phyloP scores from a whole-genome alignment of 1,140 invertebrate genomes.

The Platyura marginata region DNA sequence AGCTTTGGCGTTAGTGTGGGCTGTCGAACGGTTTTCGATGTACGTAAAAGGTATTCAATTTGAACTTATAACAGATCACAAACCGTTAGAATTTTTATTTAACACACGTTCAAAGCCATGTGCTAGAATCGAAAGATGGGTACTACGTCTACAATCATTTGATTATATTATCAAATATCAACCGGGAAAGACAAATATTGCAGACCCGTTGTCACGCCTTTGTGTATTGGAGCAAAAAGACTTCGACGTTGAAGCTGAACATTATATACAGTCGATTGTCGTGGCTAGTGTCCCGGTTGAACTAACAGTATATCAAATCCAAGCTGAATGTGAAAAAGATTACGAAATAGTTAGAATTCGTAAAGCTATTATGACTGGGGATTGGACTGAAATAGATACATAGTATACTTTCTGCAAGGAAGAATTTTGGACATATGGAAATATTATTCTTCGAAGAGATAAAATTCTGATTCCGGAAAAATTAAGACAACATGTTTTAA shows the following conservation, averaged over 20 bases:
- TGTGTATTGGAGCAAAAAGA: conserved; percentile 3
- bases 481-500: conserved; percentile 7
- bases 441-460: conserved; percentile 6
- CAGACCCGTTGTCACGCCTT: conserved; percentile 7
- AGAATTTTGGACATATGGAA: conserved; percentile 5
- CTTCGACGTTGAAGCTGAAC: neutral
- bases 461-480: conserved; percentile 8
- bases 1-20: conserved; percentile 15
- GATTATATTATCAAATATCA: conserved; percentile 9
- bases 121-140: conserved; percentile 11
- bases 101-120: conserved; percentile 8
- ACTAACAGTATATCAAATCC: neutral
- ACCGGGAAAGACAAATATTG: conserved; percentile 8
- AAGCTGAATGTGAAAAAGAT: neutral
- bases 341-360: neutral
- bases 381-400: neutral
- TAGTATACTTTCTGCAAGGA: neutral
- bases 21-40: conserved; percentile 12
- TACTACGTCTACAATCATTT: conserved; percentile 10
- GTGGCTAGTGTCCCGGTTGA: neutral
- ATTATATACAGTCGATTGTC: neutral
- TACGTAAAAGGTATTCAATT: conserved; percentile 15
- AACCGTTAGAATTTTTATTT: conserved; percentile 9
- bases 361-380: conserved; percentile 1
- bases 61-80: conserved; percentile 20